phyloP scores from a whole-genome alignment of 2,113 vertebrate species.

The Gadus chalcogrammus region DNA sequence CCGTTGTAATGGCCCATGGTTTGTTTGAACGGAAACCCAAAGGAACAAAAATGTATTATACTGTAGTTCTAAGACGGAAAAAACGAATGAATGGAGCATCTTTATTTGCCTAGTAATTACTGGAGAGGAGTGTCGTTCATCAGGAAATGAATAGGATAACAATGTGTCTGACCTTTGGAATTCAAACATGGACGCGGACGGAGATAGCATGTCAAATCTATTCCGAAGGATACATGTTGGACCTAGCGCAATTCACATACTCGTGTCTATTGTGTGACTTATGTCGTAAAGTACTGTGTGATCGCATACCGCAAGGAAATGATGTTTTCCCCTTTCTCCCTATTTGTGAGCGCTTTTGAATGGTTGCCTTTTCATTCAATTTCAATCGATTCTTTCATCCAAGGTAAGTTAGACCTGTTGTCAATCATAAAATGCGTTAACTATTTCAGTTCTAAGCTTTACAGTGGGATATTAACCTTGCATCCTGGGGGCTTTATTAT shows the following conservation, averaged over 20 bases:
- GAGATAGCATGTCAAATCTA: no score
- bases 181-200: not conserved
- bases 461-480: no score
- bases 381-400: constrained; percentile 71
- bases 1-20: no score
- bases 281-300: not conserved
- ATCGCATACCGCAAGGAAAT: constrained; percentile 1
- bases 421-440: no score
- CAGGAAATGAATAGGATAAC: constrained; percentile 30
- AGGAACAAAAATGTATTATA: no score
- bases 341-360: constrained; percentile 61
- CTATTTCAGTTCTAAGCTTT: no score
- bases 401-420: constrained; percentile 70
- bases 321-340: constrained; percentile 60
- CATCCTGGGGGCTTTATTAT: not conserved
- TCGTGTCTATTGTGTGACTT: no score
- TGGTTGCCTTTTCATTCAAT: constrained; percentile 59
- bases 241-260: no score
- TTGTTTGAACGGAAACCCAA: no score
- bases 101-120: constrained; percentile 13
- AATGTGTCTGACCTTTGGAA: constrained; percentile 51
- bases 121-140: constrained; percentile 30
- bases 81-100: not conserved
- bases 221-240: no score
- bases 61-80: no score